Evolutionary conservation across 2,113 vertebrate species (phyloP), one percentile per base, ranked within the genome.

Genomic region (human (Homo sapiens)): DNA sequence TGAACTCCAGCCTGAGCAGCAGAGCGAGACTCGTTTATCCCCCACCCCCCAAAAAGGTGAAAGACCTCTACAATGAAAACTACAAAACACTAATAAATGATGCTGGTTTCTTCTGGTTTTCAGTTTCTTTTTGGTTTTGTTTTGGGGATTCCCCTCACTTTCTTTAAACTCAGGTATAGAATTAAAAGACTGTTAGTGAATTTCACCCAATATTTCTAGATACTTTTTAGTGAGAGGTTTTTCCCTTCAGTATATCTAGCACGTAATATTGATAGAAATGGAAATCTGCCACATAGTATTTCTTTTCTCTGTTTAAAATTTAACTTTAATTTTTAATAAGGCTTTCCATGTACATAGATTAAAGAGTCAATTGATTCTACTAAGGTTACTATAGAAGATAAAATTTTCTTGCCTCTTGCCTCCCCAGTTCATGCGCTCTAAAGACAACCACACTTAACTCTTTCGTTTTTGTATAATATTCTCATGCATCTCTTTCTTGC

Each of bases 291-390:
- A 94, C 50, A 89, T 8, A 43, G n/a, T 68, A 68, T 78, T 92
- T 84, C 4, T n/a, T 52, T 78, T 59, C 23, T 32, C 48, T 86
- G n/a, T 5, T 81, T 89, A 73, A 89, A 61, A 82, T 61, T 73
- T 82, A 89, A 89, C 76, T 72, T 70, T 23, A 87, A 70, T 59
- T 88, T 80, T 45, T 50, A 94, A 50, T 72, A 57, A 66, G 9
- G 40, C 23, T 81, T 73, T 72, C 72, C 4, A 73, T 8, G 11
- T 1, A 82, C 1, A 12, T 73, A 4, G 30, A 55, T 61, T 86
- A 40, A 61, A 59, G 85, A 40, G 70, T 72, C 81, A 40, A 0
- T 91, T 8, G 1, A 2, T 70, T 80, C 45, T 45, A 13, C 48
- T 59, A 61, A 80, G 35, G 25, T 35, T 61, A 35, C 17, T 40